A percentile compares a stretch with the other conserved stretches of the same genome.
Conservation (phyloP, 2,113 vertebrate genomes). For the Pygoscelis antarcticus region DNA sequence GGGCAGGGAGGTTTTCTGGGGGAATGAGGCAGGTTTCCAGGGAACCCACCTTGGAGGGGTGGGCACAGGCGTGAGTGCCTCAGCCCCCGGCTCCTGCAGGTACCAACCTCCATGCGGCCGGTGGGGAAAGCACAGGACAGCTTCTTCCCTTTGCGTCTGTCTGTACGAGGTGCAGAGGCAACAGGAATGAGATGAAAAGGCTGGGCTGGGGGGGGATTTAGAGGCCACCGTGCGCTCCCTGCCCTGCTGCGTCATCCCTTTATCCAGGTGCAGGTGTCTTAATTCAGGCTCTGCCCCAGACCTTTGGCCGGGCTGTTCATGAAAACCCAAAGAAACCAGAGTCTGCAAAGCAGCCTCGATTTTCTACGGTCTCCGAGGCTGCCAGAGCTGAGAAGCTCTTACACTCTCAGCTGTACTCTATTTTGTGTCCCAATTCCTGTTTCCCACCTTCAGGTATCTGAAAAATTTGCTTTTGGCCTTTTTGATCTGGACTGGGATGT, state of each 20-base stretch:
- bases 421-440: neutral
- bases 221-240: rapidly evolving
- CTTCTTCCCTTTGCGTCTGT: neutral
- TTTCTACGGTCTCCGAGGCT: rapidly evolving
- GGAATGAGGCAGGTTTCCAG: neutral
- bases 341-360: neutral
- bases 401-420: neutral
- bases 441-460: constrained; percentile 79
- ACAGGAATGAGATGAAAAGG: neutral
- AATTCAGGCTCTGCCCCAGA: neutral
- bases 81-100: rapidly evolving
- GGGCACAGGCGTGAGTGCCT: rapidly evolving
- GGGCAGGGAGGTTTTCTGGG: neutral
- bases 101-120: neutral
- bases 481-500: constrained; percentile 98
- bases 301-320: neutral
- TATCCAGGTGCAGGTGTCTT: neutral
- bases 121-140: neutral
- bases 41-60: neutral
- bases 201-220: neutral
- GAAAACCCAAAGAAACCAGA: neutral
- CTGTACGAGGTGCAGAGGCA: neutral
- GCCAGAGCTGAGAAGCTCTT: neutral
- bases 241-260: neutral
- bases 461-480: constrained; percentile 93